Percentiles rank a stretch among this genome's conserved stretches.
Conservation (phyloP, 2,797 vertebrate genomes). For the Nannoperca obscura region DNA sequence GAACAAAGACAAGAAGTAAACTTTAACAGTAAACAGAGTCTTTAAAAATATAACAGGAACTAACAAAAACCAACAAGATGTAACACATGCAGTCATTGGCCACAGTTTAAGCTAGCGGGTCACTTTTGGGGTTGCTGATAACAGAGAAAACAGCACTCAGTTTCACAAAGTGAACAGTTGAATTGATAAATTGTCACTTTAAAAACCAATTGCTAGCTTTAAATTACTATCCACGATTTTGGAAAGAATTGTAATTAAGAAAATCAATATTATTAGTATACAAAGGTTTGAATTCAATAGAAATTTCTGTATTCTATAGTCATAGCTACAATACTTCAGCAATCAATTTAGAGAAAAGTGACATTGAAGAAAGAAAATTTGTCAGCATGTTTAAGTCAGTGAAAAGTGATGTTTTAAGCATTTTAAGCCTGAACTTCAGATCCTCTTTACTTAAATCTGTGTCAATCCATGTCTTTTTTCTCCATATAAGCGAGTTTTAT, state of each 20-base stretch:
- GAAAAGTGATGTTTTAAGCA: conserved; percentile 10
- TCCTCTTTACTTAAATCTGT: not conserved
- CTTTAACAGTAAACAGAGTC: too few relatives aligned
- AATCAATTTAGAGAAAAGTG: not conserved
- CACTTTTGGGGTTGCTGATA: conserved; percentile 4
- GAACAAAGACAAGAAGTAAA: too few relatives aligned
- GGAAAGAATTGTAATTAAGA: not conserved
- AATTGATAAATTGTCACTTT: not conserved
- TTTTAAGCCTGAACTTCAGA: conserved; percentile 14
- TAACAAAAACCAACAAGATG: too few relatives aligned
- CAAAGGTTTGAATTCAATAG: not conserved
- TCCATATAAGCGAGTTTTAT: conserved; percentile 5
- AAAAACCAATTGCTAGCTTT: not conserved
- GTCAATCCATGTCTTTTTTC: conserved; percentile 10
- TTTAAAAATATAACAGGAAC: too few relatives aligned
- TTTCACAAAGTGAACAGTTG: not conserved
- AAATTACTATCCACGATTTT: not conserved
- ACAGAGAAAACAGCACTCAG: not conserved
- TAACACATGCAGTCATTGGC: not conserved
- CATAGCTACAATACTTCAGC: not conserved
- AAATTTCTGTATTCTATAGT: not conserved
- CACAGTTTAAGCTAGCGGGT: conserved; percentile 20
- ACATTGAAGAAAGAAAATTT: not conserved
- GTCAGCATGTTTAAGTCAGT: not conserved
- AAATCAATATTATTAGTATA: not conserved